Base-by-base conservation (phyloP, 2,113 vertebrate species). In the Clarias batrachus region DNA sequence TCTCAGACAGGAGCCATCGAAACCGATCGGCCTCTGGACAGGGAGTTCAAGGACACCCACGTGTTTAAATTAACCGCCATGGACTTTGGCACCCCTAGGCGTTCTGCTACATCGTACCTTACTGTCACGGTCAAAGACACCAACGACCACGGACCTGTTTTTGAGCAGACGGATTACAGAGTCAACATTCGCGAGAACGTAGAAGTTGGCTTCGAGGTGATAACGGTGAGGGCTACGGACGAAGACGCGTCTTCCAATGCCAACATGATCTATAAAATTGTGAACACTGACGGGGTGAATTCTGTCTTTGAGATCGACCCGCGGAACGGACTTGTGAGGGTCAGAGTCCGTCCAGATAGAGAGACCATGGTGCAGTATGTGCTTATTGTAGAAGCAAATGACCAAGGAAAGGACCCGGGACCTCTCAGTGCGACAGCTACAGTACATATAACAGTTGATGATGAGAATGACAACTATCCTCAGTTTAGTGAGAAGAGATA, bases 381-480 rank as follows among this genome's bases (percentile, higher is more conserved):
- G 88, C 92, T 99, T 74, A 96, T 97, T 17, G 97, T 99, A 23
- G 97, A 99, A 90, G 97, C 98, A 85, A 97, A 97, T 0, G 98
- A 99, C 92, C 97, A 97, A 92, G 98, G 98, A 59, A 97, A 96
- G 89, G 97, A 98, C 73, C 97, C 97, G 0, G 95, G 96, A 0
- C 97, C 98, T 0, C 96, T 93, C 25, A 98, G 96, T 0, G 97
- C 97, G 87, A 97, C 97, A 0, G 97, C 97, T 66, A 97, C 95
- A 0, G 97, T 99, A 56, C 93, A 97, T 90, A 97, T 99, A 87
- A 90, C 94, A 0, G 95, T 99, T 23, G 98, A 99, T 90, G 98
- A 99, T 0, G 98, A 99, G 89, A 99, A 99, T 0, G 98, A 99
- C 92, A 99, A 99, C 92, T 97, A 96, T 88, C 98, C 98, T 0